phyloP scores from a whole-genome alignment of 1,140 invertebrate species.

The Halictus rubicundus region DNA sequence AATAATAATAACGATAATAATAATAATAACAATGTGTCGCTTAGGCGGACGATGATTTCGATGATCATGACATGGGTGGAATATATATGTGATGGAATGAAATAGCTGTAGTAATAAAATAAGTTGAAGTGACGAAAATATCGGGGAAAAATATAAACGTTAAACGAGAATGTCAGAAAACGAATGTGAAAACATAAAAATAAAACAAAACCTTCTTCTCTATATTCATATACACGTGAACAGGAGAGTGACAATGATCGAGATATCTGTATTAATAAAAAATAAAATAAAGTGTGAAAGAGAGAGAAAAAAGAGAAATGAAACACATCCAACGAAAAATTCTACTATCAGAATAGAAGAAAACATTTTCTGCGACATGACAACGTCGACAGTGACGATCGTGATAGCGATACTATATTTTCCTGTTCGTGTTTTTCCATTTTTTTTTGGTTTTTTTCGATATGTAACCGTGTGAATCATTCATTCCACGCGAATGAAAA shows the following conservation, averaged over 20 bases:
- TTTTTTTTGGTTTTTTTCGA: neutral
- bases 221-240: slow-evolving; percentile 23
- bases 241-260: slow-evolving; percentile 38
- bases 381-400: slow-evolving; percentile 1
- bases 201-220: slow-evolving; percentile 17
- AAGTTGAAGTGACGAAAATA: slow-evolving; percentile 65
- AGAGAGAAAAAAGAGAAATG: neutral
- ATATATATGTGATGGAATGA: slow-evolving; percentile 52
- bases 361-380: slow-evolving; percentile 2
- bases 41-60: slow-evolving; percentile 53
- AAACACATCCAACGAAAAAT: slow-evolving; percentile 2
- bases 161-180: slow-evolving; percentile 56
- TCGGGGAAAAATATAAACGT: slow-evolving; percentile 54
- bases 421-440: neutral
- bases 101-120: slow-evolving; percentile 69
- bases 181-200: slow-evolving; percentile 36
- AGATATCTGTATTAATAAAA: slow-evolving; percentile 39
- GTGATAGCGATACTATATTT: neutral
- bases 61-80: slow-evolving; percentile 59
- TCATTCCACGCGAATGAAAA: neutral
- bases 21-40: slow-evolving; percentile 55
- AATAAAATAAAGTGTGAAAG: slow-evolving; percentile 11
- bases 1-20: slow-evolving; percentile 51
- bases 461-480: slow-evolving; percentile 1
- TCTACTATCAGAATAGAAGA: neutral